Base-by-base conservation (phyloP, 2,113 vertebrate species). In the Bolborhynchus lineola region DNA sequence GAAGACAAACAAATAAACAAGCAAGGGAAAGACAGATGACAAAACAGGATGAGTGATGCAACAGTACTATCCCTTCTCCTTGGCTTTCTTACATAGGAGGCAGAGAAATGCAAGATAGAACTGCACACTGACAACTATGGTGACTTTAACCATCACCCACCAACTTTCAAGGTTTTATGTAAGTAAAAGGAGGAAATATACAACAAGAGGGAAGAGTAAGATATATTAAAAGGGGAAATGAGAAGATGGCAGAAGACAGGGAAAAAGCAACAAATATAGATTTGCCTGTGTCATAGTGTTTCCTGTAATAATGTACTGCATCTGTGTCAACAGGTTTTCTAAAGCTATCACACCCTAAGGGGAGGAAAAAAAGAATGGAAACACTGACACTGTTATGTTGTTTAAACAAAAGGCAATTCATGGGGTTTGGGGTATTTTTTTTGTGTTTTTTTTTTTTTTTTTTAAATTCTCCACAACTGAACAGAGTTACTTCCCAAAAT, bases 161-260 rank as follows among this genome's bases (percentile, higher is more conserved):
- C 1, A 2, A 35, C 52, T 76, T 76, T 82, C 35, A 87, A 52
- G 8, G 4, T 14, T 91, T 75, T 69, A 28, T 33, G 2, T n/a
- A 72, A 87, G 42, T 35, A 93, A 76, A 89, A 86, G 44, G 19
- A 88, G 41, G 72, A 94, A 95, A 90, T 10, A 2, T 13, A 60
- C 24, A 63, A 49, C 31, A 88, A 82, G 72, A 80, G 3, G 42
- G 70, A 93, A 93, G 90, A 80, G 14, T 29, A 79, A 79, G 35
- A 92, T 82, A 69, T 59, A 91, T 11, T 70, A 80, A 91, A 96
- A 92, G 59, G 15, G 74, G 69, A 93, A 96, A 70, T 21, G 16
- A 63, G 16, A 92, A 78, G 42, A 80, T 26, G 13, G 16, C 18
- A 85, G 35, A 91, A 85, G 39, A 44, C 26, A 67, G 10, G 25